phyloP scores from a whole-genome alignment of 2,113 vertebrate genomes.

The Dendropsophus ebraccatus region DNA sequence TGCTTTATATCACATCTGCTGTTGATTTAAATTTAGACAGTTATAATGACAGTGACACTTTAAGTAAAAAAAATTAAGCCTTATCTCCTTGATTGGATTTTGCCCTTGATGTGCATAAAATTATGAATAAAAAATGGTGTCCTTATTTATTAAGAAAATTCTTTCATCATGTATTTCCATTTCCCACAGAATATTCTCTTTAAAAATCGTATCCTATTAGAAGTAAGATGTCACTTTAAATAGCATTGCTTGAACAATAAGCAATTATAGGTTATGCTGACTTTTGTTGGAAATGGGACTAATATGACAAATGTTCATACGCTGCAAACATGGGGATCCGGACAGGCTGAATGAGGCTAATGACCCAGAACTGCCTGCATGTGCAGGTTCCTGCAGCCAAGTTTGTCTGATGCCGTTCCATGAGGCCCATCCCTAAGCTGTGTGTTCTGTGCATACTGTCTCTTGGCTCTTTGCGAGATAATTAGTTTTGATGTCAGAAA shows the following conservation, averaged over 20 bases:
- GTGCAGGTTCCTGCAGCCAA: slow-evolving; percentile 47
- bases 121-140: too few species aligned
- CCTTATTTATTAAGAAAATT: too few species aligned
- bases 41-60: too few species aligned
- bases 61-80: too few species aligned
- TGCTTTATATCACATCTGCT: too few species aligned
- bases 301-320: slow-evolving; percentile 25
- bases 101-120: too few species aligned
- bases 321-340: slow-evolving; percentile 14
- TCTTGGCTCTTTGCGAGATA: slow-evolving; percentile 81
- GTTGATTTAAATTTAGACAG: too few species aligned
- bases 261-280: neutral
- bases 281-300: slow-evolving; percentile 15
- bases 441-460: slow-evolving; percentile 64
- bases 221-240: neutral
- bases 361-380: slow-evolving; percentile 56
- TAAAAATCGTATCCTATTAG: neutral
- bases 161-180: too few species aligned
- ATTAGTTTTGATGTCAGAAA: slow-evolving; percentile 91
- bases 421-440: slow-evolving; percentile 24
- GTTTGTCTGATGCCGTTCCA: slow-evolving; percentile 41
- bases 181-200: too few species aligned
- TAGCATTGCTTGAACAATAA: neutral
- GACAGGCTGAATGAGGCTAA: slow-evolving; percentile 46
- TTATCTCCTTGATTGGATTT: too few species aligned